Evolutionary conservation across 2,797 vertebrate genomes (phyloP), one percentile per base, ranked within the genome.

Genomic region (Poecile montanus): DNA sequence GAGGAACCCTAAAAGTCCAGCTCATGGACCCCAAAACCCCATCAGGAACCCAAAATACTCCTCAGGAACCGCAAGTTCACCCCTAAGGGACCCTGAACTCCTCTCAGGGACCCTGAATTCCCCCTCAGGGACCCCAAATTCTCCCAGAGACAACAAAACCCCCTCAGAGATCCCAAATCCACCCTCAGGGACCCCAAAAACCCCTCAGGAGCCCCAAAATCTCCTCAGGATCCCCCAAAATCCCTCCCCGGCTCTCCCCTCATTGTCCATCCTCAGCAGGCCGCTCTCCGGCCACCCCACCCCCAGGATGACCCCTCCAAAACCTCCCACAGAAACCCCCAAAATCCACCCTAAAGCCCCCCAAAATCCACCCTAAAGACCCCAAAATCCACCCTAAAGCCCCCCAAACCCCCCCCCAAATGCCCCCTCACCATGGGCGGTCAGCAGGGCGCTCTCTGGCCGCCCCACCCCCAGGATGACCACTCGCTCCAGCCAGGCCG

Each of bases 231-330:
- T 44, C 22, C 18, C 30, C 25, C 29, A 11, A 44, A 32, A 23
- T 44, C 19, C 14, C 7, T 44, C 22, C 29, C 14, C 1, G 12
- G 9, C 25, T 25, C 12, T 19, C 16, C 23, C 23, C 12, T 26
- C 32, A 5, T 5, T n/a, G 32, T 65, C 32, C 32, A 19, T 26
- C 44, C 44, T 63, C 14, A 30, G 27, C 40, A 10, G 13, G 61
- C 27, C 2, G 1, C 40, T 42, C 27, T 44, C 21, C 0, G 6
- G 21, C 61, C 15, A 0, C 21, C 30, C 21, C 40, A 23, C 15
- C 14, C 40, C 8, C 21, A 32, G 16, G 42, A 45, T 32, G 42
- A 47, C 16, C 15, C 8, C 21, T 30, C 20, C 7, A n/a, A 45
- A 45, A 27, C 21, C 4, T 7, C 26, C 25, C 26, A 26, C 6